Conservation (phyloP, 2,888 invertebrate species). For the Drosophila ezoana region DNA sequence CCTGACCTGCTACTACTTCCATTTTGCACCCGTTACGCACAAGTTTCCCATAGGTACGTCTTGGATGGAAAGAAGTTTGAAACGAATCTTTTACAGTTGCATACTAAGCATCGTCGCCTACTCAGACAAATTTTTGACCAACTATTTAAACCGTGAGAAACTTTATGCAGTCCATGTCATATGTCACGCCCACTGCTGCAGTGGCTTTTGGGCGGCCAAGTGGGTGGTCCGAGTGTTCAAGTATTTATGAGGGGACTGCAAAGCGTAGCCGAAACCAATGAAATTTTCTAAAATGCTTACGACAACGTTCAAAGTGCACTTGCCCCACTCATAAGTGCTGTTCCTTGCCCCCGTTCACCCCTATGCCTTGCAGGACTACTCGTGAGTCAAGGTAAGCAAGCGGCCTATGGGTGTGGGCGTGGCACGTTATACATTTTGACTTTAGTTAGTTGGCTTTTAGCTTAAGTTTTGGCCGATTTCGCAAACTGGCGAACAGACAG, state of each 20-base stretch:
- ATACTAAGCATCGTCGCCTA: conserved; percentile 57
- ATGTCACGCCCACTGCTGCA: not conserved
- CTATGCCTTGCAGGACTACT: not conserved
- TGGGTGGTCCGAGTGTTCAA: conserved; percentile 54
- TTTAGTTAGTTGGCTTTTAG: conserved; percentile 72
- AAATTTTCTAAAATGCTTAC: conserved; percentile 75
- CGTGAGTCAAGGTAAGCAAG: conserved; percentile 15
- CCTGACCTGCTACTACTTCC: not conserved
- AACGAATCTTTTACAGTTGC: conserved; percentile 67
- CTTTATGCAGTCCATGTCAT: conserved; percentile 45
- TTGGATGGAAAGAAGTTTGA: conserved; percentile 42
- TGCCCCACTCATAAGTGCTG: conserved; percentile 54
- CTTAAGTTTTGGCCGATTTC: conserved; percentile 64
- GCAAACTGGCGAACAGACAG: conserved; percentile 40
- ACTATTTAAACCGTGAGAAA: conserved; percentile 64
- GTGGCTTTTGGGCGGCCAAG: conserved; percentile 27
- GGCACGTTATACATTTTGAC: conserved; percentile 58
- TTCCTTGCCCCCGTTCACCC: not conserved
- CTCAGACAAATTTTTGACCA: conserved; percentile 63
- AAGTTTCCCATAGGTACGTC: conserved; percentile 65
- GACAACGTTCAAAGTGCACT: conserved; percentile 77
- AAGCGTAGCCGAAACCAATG: conserved; percentile 75
- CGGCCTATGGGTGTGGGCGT: conserved; percentile 39
- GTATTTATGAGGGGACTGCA: conserved; percentile 68
- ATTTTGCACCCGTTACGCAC: conserved; percentile 28